Conservation (phyloP, 1,140 invertebrate species). For the Calephelis nemesis region DNA sequence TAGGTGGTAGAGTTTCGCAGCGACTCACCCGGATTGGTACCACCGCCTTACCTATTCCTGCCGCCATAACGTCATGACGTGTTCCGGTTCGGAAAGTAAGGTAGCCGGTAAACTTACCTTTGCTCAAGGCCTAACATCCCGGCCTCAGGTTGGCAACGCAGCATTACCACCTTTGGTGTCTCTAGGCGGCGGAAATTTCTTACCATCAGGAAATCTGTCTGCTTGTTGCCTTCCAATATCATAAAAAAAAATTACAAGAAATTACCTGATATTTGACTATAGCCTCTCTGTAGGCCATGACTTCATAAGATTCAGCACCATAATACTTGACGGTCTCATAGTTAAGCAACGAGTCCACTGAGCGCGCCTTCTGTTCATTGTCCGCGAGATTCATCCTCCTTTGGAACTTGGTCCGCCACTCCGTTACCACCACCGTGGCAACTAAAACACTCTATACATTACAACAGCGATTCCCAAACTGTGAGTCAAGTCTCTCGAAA, state of each 20-base stretch:
- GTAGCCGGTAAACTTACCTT: too few relatives aligned
- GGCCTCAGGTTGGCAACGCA: too few relatives aligned
- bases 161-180: too few relatives aligned
- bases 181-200: too few relatives aligned
- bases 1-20: too few relatives aligned
- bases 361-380: constrained; percentile 93
- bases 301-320: constrained; percentile 94
- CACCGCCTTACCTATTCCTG: too few relatives aligned
- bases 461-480: constrained; percentile 86
- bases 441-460: constrained; percentile 83
- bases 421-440: constrained; percentile 92
- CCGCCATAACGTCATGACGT: too few relatives aligned
- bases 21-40: too few relatives aligned
- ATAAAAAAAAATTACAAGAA: background rate
- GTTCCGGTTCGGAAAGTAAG: too few relatives aligned
- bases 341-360: constrained; percentile 97
- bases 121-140: too few relatives aligned
- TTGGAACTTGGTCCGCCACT: constrained; percentile 97
- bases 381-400: constrained; percentile 95
- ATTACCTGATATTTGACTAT: constrained; percentile 90
- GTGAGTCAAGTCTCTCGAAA: constrained; percentile 93
- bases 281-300: constrained; percentile 89
- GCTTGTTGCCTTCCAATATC: too few relatives aligned
- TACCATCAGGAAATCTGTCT: too few relatives aligned
- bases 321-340: constrained; percentile 99